Percentiles rank a stretch among this genome's conserved stretches.
These are phyloP conservation scores for Chaetogeoica ovagalla DNA, from an alignment of 2,888 invertebrate genomes.

Conservation along the genomic window DNA sequence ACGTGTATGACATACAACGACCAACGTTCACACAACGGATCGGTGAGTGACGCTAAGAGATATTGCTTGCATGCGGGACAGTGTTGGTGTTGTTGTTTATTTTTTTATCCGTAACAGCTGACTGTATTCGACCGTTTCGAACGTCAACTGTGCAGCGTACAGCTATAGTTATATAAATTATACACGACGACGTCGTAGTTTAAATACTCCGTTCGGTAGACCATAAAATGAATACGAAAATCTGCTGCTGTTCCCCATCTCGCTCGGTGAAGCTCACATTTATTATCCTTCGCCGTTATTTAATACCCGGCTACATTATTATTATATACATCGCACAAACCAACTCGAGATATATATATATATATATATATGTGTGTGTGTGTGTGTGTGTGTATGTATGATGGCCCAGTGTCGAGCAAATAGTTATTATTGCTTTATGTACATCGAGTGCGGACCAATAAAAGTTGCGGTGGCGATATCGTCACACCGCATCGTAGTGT, in stretches of 20 bases:
- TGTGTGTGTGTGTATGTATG: background rate
- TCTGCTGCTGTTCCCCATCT: constrained; percentile 24
- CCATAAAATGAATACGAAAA: constrained; percentile 50
- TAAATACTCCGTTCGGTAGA: constrained; percentile 39
- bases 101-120: too few relatives aligned
- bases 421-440: background rate
- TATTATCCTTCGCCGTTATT: constrained; percentile 33
- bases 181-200: background rate
- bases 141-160: background rate
- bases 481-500: background rate
- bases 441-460: background rate
- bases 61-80: too few relatives aligned
- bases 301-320: constrained; percentile 16
- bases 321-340: background rate
- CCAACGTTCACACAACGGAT: too few relatives aligned
- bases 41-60: too few relatives aligned
- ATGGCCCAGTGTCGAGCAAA: background rate
- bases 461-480: constrained; percentile 38
- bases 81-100: too few relatives aligned
- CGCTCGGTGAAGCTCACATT: constrained; percentile 3
- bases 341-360: constrained; percentile 5
- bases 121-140: too few relatives aligned
- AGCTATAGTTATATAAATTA: too few relatives aligned
- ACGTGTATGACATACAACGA: too few relatives aligned
- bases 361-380: background rate